Base-by-base conservation (phyloP, 2,113 vertebrate species). In the Siphamia tubifer region DNA sequence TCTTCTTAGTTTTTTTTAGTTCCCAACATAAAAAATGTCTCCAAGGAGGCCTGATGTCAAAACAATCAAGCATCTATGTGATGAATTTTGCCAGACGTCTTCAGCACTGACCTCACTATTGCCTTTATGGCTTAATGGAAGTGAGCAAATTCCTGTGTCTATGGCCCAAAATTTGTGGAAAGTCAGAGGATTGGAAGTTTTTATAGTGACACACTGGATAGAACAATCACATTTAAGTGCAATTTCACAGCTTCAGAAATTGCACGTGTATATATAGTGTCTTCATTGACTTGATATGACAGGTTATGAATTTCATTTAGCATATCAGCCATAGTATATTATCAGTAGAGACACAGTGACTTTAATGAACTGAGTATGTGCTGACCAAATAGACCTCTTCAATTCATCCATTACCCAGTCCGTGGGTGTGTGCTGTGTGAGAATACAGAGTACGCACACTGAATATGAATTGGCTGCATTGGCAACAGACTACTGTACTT, bases 401-500 rank as follows among this genome's bases (percentile, higher is more conserved):
- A 73, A 1, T 30, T 47, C 1, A 8, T 42, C 79, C 70, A 74
- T 85, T 71, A 85, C 45, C 60, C 74, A 64, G 77, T 79, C 68
- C 54, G 45, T 69, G 62, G 48, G 30, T 68, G 62, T 48, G 34
- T 58, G 72, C 31, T 32, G 51, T 58, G 56, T 6, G 47, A 47
- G 60, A 65, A 57, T 65, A 63, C 32, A 27, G 43, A 20, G 49
- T 19, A 68, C 19, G 8, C 61, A n/a, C 45, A 57, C 23, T 44
- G 87, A 78, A 85, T 89, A 69, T 84, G 66, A 88, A 87, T 76
- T 40, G 64, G 62, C 66, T 53, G 12, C 55, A 39, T n/a, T 83
- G 69, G 86, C 64, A 77, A 62, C 69, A 56, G 64, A 57, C 68
- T 66, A 82, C 79, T 86, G 83, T 87, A 87, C 70, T 76, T 69